phyloP scores from a whole-genome alignment of 1,140 invertebrate genomes.

The Apolygus lucorum region DNA sequence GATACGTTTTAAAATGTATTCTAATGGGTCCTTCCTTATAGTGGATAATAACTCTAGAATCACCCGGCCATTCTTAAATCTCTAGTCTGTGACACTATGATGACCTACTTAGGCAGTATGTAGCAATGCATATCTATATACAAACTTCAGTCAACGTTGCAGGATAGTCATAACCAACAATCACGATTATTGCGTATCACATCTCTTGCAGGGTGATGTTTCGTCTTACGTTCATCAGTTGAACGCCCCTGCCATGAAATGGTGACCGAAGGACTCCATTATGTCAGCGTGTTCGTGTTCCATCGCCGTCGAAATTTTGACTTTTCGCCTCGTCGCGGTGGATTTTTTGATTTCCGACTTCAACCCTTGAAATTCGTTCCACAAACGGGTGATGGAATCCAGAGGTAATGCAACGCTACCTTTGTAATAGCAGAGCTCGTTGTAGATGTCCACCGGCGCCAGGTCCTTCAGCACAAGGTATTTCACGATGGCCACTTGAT shows the following conservation, averaged over 20 bases:
- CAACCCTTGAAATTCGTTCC: not conserved
- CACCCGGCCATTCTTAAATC: no score
- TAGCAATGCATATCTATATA: not conserved
- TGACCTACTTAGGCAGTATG: not conserved
- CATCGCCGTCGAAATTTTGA: not conserved
- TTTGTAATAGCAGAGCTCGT: not conserved
- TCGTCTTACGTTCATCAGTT: constrained; percentile 2
- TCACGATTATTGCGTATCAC: no score
- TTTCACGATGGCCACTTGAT: constrained; percentile 11
- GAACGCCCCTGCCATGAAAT: constrained; percentile 8
- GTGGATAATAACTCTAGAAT: no score
- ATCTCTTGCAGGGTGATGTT: no score
- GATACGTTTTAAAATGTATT: no score
- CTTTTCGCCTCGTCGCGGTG: not conserved
- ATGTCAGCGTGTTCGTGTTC: not conserved
- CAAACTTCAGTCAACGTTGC: not conserved
- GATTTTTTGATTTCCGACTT: constrained; percentile 2
- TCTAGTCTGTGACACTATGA: no score
- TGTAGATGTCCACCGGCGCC: not conserved
- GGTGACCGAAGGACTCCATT: constrained; percentile 1
- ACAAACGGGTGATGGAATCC: not conserved
- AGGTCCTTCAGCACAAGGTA: constrained; percentile 1
- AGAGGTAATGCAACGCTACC: not conserved
- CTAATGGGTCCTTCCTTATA: no score
- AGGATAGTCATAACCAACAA: not conserved